phyloP scores from a whole-genome alignment of 2,113 vertebrate genomes.

The Mesitornis unicolor region DNA sequence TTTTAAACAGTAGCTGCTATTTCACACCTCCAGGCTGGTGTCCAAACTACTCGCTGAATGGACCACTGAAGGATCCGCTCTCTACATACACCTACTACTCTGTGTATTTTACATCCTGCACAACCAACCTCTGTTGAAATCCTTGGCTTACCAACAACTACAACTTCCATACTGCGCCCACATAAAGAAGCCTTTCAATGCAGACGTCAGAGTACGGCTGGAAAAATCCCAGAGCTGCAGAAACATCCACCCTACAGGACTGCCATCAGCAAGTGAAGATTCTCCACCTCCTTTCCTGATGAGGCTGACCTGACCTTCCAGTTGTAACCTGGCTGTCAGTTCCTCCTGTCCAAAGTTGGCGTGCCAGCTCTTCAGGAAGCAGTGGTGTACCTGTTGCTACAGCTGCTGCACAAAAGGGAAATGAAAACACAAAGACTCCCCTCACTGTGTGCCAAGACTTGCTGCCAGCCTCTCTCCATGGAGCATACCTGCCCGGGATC shows the following conservation, averaged over 20 bases:
- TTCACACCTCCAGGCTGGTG: neutral
- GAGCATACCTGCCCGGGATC: neutral
- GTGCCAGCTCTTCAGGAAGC: neutral
- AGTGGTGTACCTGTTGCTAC: neutral
- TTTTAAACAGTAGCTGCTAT: neutral
- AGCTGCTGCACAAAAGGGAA: neutral
- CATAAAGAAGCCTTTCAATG: neutral
- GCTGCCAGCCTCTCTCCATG: fast-evolving
- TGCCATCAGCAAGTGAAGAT: neutral
- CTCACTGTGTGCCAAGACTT: neutral
- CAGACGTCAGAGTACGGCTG: neutral
- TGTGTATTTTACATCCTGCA: neutral
- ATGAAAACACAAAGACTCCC: neutral
- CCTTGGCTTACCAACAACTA: neutral
- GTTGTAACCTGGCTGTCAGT: too few species aligned
- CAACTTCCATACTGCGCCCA: neutral
- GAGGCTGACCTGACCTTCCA: neutral
- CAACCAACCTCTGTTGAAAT: neutral
- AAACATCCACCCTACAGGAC: neutral
- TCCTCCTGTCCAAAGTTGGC: too few species aligned
- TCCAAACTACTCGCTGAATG: neutral
- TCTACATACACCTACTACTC: neutral
- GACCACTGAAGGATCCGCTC: neutral
- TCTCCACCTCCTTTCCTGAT: neutral
- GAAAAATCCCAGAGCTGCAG: neutral